phyloP scores from a whole-genome alignment of 35 echinoderm and acorn worm species.

The Amphiura filiformis region DNA sequence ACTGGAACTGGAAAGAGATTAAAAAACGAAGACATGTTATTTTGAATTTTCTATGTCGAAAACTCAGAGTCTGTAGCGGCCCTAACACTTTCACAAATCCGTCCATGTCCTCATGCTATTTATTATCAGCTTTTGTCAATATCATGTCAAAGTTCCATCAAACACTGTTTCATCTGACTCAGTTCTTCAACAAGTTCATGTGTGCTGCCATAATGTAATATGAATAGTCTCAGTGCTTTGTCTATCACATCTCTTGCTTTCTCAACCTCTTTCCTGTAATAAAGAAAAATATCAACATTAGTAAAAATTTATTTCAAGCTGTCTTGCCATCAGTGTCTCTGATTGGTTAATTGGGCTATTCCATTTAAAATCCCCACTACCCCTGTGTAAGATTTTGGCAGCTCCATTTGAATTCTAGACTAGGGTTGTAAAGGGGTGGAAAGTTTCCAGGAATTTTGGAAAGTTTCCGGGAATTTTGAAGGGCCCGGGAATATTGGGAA shows the following conservation, averaged over 20 bases:
- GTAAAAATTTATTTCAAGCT: background rate
- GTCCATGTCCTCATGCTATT: too few relatives aligned
- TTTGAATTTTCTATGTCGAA: too few relatives aligned
- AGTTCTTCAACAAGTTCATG: background rate
- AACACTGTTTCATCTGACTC: background rate
- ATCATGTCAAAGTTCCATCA: background rate
- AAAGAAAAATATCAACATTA: background rate
- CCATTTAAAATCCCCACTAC: too few relatives aligned
- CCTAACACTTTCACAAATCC: too few relatives aligned
- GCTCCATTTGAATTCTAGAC: too few relatives aligned
- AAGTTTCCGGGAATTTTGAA: background rate
- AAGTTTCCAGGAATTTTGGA: background rate
- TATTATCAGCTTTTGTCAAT: background rate
- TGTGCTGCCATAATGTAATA: background rate
- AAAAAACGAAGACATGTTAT: too few relatives aligned
- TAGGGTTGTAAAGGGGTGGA: too few relatives aligned
- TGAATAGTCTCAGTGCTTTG: background rate
- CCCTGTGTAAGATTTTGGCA: too few relatives aligned
- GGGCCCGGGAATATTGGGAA: too few relatives aligned
- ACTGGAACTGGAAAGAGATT: too few relatives aligned
- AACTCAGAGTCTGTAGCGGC: too few relatives aligned
- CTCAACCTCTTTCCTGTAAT: background rate
- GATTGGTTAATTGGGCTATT: too few relatives aligned
- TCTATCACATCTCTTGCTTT: background rate
- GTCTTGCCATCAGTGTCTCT: background rate